phyloP scores from a whole-genome alignment of 2,113 vertebrate species.

The Callocephalon fimbriatum region DNA sequence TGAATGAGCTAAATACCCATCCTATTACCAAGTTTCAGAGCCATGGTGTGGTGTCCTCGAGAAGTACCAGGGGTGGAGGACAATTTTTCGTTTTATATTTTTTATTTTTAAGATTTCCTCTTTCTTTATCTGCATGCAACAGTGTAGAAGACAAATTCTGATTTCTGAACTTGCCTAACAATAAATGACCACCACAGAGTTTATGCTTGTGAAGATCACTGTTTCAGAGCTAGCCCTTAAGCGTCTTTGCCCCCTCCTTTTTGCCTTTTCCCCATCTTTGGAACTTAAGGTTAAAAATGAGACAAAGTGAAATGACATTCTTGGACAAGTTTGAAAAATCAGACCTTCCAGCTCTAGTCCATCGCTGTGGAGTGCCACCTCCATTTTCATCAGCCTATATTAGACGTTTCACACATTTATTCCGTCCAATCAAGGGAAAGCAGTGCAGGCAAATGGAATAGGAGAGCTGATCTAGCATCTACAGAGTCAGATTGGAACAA shows the following conservation, averaged over 20 bases:
- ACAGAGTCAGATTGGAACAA: neutral
- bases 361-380: neutral
- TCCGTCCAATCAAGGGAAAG: slow-evolving; percentile 11
- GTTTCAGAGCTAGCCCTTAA: neutral
- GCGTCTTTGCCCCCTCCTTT: neutral
- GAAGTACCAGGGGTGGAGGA: rapidly evolving
- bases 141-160: neutral
- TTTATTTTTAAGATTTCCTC: neutral
- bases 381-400: neutral
- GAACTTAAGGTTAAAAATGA: slow-evolving; percentile 7
- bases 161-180: neutral
- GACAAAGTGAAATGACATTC: neutral
- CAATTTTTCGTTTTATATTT: neutral
- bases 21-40: neutral
- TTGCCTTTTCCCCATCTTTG: neutral
- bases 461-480: neutral
- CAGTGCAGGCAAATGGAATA: neutral
- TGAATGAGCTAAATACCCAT: neutral
- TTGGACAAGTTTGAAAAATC: slow-evolving; percentile 15
- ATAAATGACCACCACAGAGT: neutral
- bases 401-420: slow-evolving; percentile 3
- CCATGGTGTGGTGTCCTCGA: neutral
- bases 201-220: neutral
- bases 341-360: neutral
- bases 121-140: neutral